phyloP scores from a whole-genome alignment of 1,140 invertebrate species.

The Drosophila pandora region DNA sequence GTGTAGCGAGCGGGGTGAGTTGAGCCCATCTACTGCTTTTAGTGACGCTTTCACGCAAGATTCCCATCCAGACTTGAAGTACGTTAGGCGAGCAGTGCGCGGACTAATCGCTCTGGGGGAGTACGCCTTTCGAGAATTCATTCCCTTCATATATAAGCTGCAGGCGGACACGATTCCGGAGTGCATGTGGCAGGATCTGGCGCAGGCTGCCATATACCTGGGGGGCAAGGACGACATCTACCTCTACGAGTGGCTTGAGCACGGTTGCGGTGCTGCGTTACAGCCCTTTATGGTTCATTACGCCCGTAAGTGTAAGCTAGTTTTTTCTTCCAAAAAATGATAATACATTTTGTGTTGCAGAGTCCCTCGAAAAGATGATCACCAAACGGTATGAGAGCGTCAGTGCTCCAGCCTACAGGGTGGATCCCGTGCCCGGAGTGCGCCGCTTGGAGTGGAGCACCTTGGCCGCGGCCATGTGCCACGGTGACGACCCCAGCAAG shows the following conservation, averaged over 20 bases:
- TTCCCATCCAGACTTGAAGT: constrained; percentile 61
- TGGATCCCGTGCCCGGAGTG: constrained; percentile 66
- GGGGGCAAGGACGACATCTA: constrained; percentile 73
- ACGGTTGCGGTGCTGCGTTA: constrained; percentile 69
- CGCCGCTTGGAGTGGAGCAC: constrained; percentile 79
- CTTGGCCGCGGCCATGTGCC: constrained; percentile 80
- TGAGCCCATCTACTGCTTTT: background rate
- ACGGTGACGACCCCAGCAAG: constrained; percentile 77
- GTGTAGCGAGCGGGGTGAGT: constrained; percentile 60
- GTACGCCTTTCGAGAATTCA: constrained; percentile 81
- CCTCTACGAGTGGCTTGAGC: constrained; percentile 79
- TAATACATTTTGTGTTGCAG: constrained; percentile 7
- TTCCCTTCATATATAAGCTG: constrained; percentile 77
- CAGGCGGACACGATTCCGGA: constrained; percentile 59
- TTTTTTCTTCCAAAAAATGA: background rate
- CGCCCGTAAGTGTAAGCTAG: constrained; percentile 40
- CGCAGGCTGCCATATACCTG: constrained; percentile 68
- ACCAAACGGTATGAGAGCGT: constrained; percentile 28
- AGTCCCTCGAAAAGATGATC: constrained; percentile 50
- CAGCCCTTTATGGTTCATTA: constrained; percentile 75
- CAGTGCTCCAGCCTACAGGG: constrained; percentile 44
- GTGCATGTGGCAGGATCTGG: constrained; percentile 63
- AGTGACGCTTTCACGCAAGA: background rate
- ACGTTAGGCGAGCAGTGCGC: constrained; percentile 68
- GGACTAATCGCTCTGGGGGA: constrained; percentile 77